Evolutionary conservation across 2,888 invertebrate species (phyloP).

Genomic region (Orgyia antiqua): DNA sequence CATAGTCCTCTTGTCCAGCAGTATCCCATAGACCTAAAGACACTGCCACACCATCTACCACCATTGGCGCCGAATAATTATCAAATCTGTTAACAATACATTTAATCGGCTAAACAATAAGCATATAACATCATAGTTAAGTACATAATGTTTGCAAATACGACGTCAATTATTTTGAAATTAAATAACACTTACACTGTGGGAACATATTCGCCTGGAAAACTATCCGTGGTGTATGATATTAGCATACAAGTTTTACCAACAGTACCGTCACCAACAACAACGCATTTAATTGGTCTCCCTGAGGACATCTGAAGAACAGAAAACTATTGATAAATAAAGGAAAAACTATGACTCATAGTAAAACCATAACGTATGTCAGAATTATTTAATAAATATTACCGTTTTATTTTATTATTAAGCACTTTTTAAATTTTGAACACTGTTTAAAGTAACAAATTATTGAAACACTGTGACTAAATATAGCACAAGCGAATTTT

Average conservation of each 20-base stretch:
- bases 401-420: conserved; percentile 20
- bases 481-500: conserved; percentile 18
- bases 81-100: conserved; percentile 86
- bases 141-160: background rate
- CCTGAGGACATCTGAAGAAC: conserved; percentile 89
- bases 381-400: conserved; percentile 31
- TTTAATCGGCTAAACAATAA: background rate
- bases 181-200: conserved; percentile 86
- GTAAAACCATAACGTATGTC: conserved; percentile 43
- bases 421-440: conserved; percentile 14
- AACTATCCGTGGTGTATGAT: conserved; percentile 94
- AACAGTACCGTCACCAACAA: conserved; percentile 95
- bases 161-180: background rate
- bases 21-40: conserved; percentile 99
- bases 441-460: conserved; percentile 15
- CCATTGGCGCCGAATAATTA: conserved; percentile 99
- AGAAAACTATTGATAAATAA: conserved; percentile 53
- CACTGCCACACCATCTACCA: conserved; percentile 97
- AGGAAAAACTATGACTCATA: conserved; percentile 65
- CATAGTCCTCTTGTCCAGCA: conserved; percentile 98
- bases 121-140: background rate
- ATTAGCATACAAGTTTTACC: conserved; percentile 97
- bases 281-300: conserved; percentile 94
- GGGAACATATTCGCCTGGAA: conserved; percentile 96
- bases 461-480: conserved; percentile 18